Evolutionary conservation across 2,797 vertebrate genomes (phyloP).

Genomic region (Sebastes iracundus): DNA sequence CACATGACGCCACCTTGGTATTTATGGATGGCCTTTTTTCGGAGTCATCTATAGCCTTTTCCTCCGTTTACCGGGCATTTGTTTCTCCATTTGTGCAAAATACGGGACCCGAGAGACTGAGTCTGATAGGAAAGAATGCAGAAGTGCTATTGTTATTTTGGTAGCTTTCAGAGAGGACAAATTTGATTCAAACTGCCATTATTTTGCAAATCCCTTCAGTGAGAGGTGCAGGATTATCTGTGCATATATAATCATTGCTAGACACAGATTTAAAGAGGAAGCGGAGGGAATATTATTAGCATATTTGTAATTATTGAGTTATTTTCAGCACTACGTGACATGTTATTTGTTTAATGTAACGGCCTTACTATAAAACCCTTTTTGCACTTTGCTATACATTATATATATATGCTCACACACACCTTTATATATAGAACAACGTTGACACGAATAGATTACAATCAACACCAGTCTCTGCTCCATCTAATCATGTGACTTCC

Average conservation of each 20-base stretch:
- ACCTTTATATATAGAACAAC: background rate
- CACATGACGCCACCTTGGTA: slow-evolving; percentile 19
- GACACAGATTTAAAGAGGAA: background rate
- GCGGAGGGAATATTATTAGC: background rate
- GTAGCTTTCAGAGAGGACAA: background rate
- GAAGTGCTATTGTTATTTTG: background rate
- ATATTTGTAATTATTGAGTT: background rate
- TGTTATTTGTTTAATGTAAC: background rate
- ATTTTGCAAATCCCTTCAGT: slow-evolving; percentile 35
- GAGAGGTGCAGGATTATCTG: slow-evolving; percentile 20
- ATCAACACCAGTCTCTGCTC: background rate
- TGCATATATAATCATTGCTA: slow-evolving; percentile 9
- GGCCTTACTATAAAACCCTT: background rate
- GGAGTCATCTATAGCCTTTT: slow-evolving; percentile 2
- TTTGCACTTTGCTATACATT: slow-evolving; percentile 4
- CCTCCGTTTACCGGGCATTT: background rate
- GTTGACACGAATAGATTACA: background rate
- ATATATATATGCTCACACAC: background rate
- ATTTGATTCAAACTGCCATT: slow-evolving; percentile 21
- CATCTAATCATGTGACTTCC: slow-evolving; percentile 16
- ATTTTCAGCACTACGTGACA: background rate
- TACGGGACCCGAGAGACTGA: background rate
- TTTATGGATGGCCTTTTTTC: slow-evolving; percentile 38
- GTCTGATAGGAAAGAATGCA: background rate
- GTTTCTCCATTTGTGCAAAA: slow-evolving; percentile 22